Evolutionary conservation across 2,888 invertebrate genomes (phyloP), one percentile per base, ranked within the genome.

Genomic region (Dasypogon diadema): DNA sequence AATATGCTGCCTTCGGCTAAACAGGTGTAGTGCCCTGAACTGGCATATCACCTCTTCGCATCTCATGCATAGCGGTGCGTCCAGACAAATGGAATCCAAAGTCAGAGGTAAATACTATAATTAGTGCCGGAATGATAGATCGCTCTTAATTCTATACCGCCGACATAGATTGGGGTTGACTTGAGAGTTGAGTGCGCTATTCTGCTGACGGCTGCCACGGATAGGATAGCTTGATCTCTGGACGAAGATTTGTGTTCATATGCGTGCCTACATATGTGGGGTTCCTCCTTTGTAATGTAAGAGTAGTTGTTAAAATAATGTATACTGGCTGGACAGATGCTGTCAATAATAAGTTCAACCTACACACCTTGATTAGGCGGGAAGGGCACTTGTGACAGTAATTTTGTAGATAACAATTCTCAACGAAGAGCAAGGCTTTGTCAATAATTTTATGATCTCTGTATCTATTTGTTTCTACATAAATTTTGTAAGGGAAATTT

Each of bases 71-170:
- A 65, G 65, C 24, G 24, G n/a, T n/a, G 48, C 65, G 48, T 65
- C 65, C 65, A 65, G 65, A 65, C 65, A 65, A 51, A 60, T 74
- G 74, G 46, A 60, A 74, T 74, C 51, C 74, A 74, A 74, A 74
- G 74, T 74, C 74, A 63, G 60, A 74, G 63, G 74, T 74, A 74
- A 74, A 74, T 74, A 74, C 74, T 74, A 74, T 74, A 74, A 74
- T 74, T 74, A 74, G 74, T 34, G 51, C 51, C 26, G 60, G 74
- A 74, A 74, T 74, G 74, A 74, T 74, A 60, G 74, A 74, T 74
- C 48, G 37, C 60, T 74, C 60, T 60, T 74, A 74, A 74, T 74
- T 74, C 60, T 37, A 74, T 51, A 74, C 65, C 65, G 65, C 63
- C 63, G 30, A 18, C 56, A 21, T 56, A 16, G 70, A 34, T 21